These are phyloP conservation scores for Brachirus orientalis DNA, from an alignment of 2,113 vertebrate species.

Conservation along the genomic window DNA sequence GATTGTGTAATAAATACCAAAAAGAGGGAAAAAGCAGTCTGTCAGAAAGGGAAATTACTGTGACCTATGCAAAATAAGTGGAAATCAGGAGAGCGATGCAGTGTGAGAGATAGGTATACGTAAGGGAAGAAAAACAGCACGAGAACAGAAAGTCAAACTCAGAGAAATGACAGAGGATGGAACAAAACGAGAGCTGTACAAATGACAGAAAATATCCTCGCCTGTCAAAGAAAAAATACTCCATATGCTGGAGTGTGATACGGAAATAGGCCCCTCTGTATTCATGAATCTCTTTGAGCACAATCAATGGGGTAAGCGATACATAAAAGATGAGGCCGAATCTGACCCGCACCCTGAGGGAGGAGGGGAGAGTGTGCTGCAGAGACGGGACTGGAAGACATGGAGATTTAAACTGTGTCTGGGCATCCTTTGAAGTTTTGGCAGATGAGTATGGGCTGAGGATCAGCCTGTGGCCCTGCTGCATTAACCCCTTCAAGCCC, in stretches of 20 bases:
- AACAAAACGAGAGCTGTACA: constrained; percentile 31
- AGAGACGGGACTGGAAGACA: constrained; percentile 48
- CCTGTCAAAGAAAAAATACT: not conserved
- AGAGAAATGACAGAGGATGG: constrained; percentile 4
- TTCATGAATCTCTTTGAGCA: constrained; percentile 59
- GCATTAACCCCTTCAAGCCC: constrained; percentile 58
- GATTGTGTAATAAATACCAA: constrained; percentile 28
- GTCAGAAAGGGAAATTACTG: constrained; percentile 51
- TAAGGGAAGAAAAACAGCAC: not conserved
- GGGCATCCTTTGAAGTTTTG: constrained; percentile 72
- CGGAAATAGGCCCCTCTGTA: constrained; percentile 50
- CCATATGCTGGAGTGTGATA: constrained; percentile 54
- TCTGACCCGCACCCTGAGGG: constrained; percentile 58
- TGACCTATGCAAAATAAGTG: constrained; percentile 45
- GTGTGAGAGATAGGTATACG: constrained; percentile 8
- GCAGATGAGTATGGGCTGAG: constrained; percentile 57
- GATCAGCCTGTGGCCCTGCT: constrained; percentile 55
- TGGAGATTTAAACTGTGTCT: constrained; percentile 55
- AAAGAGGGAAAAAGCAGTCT: constrained; percentile 7
- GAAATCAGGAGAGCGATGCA: constrained; percentile 2
- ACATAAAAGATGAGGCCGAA: constrained; percentile 71
- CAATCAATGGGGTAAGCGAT: constrained; percentile 67
- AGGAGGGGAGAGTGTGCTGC: constrained; percentile 23
- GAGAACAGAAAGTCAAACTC: constrained; percentile 5
- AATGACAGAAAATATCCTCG: constrained; percentile 11